Percentiles rank a stretch among this genome's conserved stretches.
These are phyloP conservation scores for Tromatobia lineatoria DNA, from an alignment of 2,888 invertebrate species.

Conservation along the genomic window DNA sequence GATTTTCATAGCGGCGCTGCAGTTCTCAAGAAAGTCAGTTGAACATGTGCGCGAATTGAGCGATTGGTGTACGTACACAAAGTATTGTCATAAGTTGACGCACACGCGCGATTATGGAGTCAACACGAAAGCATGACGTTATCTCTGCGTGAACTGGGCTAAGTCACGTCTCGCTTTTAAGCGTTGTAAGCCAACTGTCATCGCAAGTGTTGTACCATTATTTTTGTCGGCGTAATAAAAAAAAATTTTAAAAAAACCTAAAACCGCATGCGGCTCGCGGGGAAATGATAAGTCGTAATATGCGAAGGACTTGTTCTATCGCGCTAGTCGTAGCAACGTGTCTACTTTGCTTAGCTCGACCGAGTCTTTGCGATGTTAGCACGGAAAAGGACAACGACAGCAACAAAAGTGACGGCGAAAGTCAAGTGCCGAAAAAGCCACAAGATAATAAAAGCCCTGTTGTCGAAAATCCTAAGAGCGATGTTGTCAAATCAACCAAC, in stretches of 20 bases:
- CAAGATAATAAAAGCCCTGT: neutral
- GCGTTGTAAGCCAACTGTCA: slow-evolving; percentile 7
- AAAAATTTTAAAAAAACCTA: neutral
- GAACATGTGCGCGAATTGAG: neutral
- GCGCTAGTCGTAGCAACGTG: slow-evolving; percentile 58
- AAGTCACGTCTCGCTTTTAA: neutral
- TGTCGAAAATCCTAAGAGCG: neutral
- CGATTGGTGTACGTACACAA: neutral
- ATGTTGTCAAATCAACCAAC: slow-evolving; percentile 6
- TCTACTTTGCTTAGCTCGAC: slow-evolving; percentile 41
- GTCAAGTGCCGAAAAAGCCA: neutral
- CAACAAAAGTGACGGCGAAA: slow-evolving; percentile 27
- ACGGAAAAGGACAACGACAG: neutral
- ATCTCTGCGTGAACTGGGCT: slow-evolving; percentile 34
- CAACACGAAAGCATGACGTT: slow-evolving; percentile 49
- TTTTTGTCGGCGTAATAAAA: neutral
- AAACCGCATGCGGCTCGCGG: slow-evolving; percentile 36
- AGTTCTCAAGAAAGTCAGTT: no score
- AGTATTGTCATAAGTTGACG: neutral
- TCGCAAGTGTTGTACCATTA: neutral
- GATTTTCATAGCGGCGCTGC: no score
- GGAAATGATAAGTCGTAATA: slow-evolving; percentile 60
- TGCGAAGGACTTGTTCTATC: slow-evolving; percentile 57
- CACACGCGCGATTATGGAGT: neutral
- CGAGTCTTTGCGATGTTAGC: slow-evolving; percentile 53